A percentile compares a stretch with the other conserved stretches of the same genome.
phyloP scores from a whole-genome alignment of 2,888 invertebrate species.

The Eupelmus urozonus region DNA sequence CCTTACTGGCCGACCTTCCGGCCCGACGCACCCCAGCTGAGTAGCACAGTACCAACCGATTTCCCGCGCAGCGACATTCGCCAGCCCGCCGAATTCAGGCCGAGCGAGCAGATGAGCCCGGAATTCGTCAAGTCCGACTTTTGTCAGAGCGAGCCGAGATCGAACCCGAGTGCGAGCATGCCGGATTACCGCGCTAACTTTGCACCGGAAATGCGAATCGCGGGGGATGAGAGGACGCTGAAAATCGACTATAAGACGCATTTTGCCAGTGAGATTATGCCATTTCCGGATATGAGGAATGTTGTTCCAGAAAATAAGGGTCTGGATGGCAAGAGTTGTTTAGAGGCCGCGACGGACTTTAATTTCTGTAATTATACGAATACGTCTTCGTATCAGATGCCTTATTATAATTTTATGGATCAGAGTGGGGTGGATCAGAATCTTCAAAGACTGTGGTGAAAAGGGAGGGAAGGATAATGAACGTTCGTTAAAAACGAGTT shows the following conservation, averaged over 20 bases:
- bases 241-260: constrained; percentile 64
- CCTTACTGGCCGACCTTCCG: constrained; percentile 69
- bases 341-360: constrained; percentile 65
- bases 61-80: constrained; percentile 14
- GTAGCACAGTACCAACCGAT: constrained; percentile 24
- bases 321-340: constrained; percentile 35
- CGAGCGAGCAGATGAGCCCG: constrained; percentile 63
- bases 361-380: constrained; percentile 69
- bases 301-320: constrained; percentile 60
- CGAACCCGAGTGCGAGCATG: constrained; percentile 63
- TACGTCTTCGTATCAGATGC: constrained; percentile 71
- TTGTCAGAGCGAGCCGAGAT: constrained; percentile 60
- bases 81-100: constrained; percentile 64
- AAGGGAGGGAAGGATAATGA: neutral
- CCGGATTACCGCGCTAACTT: constrained; percentile 66
- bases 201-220: constrained; percentile 51
- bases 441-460: constrained; percentile 73
- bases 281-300: constrained; percentile 65
- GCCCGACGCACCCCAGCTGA: constrained; percentile 58
- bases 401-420: constrained; percentile 73
- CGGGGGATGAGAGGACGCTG: constrained; percentile 28
- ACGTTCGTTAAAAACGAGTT: neutral
- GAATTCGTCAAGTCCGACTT: constrained; percentile 67
- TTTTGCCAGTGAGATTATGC: constrained; percentile 60
- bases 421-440: constrained; percentile 71